Percentiles rank a stretch among this genome's conserved stretches.
Conservation (phyloP, 2,888 invertebrate genomes). For the Macaria notata region DNA sequence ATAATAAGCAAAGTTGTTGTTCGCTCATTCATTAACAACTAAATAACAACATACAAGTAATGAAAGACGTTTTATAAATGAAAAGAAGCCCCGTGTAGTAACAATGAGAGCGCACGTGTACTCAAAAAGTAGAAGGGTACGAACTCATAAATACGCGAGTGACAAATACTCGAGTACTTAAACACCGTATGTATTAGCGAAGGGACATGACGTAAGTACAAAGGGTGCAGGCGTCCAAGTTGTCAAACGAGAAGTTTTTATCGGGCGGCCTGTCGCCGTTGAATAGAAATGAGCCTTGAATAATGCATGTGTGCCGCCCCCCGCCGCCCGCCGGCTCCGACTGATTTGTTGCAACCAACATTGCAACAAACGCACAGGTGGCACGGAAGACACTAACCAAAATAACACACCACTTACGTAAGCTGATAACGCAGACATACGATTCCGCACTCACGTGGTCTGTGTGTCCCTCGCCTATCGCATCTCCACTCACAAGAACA, state of each 20-base stretch:
- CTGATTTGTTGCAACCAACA: constrained; percentile 63
- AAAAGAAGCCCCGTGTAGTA: background rate
- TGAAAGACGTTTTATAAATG: no score
- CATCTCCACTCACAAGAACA: constrained; percentile 19
- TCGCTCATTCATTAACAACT: no score
- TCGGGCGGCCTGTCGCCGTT: constrained; percentile 75
- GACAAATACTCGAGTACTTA: constrained; percentile 51
- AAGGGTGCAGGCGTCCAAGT: constrained; percentile 79
- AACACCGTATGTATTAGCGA: constrained; percentile 43
- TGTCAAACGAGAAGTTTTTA: constrained; percentile 82
- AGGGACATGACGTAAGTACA: constrained; percentile 71
- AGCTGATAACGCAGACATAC: constrained; percentile 20
- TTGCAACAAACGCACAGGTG: constrained; percentile 48
- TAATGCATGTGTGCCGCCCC: constrained; percentile 70
- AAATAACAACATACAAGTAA: no score
- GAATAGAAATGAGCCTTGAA: constrained; percentile 81
- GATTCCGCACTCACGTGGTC: constrained; percentile 21
- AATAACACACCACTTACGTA: constrained; percentile 7
- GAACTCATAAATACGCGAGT: constrained; percentile 47
- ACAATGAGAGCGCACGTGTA: constrained; percentile 24
- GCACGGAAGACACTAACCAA: constrained; percentile 26
- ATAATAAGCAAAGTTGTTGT: no score
- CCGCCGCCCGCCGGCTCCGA: constrained; percentile 46
- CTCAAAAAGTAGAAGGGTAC: constrained; percentile 33
- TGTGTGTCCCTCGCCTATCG: constrained; percentile 20